Evolutionary conservation across 2,113 vertebrate genomes (phyloP), one percentile per base, ranked within the genome.

Genomic region (Phalacrocorax aristotelis): DNA sequence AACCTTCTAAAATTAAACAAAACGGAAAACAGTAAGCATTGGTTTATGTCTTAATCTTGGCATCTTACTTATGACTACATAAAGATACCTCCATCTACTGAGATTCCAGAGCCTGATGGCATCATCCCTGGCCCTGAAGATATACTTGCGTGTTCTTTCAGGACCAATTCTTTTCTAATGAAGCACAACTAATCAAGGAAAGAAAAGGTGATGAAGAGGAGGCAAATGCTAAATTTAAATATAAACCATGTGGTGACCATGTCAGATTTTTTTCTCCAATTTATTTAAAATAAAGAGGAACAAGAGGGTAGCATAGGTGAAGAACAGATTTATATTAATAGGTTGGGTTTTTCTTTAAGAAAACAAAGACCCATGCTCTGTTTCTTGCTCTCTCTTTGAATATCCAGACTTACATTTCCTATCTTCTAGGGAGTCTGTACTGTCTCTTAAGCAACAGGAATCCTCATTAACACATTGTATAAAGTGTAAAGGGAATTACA

Each of bases 51-150:
- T 83, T 93, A 76, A 72, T 32, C 38, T 52, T 48, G 23, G 51
- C 20, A 79, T 54, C 12, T 66, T 34, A 25, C 19, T 65, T 0
- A 0, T 10, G 8, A 62, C 40, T 58, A 49, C 13, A 51, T 19
- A 51, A 82, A 71, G 38, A 69, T 6, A 38, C 6, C 6, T 61
- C 13, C 58, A 52, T 10, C n/a, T n/a, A 78, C 21, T 76, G 27
- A 84, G 44, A 44, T 40, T 55, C 10, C 81, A 77, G 62, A 60
- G 13, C 11, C 38, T 46, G 38, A 42, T 30, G 14, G 42, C 1
- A 2, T 17, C 21, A 15, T 12, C 16, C 29, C 13, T 5, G 1
- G 7, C 25, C 54, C 38, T 9, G 4, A 72, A 70, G 26, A 61
- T 36, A 79, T 4, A 65, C 26, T 34, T 46, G 14, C 9, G 32